Conservation (phyloP, 2,113 vertebrate species). For the Clarias magur region DNA sequence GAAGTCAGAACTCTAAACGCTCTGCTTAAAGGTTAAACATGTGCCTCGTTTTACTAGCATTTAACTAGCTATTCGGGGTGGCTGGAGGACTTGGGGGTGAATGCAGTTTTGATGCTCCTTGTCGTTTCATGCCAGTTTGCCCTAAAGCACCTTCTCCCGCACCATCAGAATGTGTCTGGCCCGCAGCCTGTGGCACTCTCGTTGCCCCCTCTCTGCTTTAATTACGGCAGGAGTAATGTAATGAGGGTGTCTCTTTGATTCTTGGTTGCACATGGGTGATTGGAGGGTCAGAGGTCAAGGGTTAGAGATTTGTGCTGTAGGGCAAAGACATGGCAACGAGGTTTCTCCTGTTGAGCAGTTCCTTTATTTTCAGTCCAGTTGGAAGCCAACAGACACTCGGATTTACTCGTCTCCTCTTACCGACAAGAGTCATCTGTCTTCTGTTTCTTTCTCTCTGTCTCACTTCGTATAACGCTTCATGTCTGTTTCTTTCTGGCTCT, state of each 20-base stretch:
- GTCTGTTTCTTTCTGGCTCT: neutral
- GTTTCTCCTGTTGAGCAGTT: slow-evolving; percentile 36
- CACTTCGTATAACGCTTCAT: neutral
- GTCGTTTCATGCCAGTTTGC: slow-evolving; percentile 23
- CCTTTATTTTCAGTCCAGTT: slow-evolving; percentile 42
- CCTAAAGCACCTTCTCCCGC: slow-evolving; percentile 27
- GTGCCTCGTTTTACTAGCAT: neutral
- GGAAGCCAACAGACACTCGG: slow-evolving; percentile 29
- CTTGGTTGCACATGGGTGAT: slow-evolving; percentile 21
- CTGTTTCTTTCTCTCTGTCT: neutral
- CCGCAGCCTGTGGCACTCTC: slow-evolving; percentile 32
- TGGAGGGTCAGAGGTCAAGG: neutral
- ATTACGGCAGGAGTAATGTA: slow-evolving; percentile 52
- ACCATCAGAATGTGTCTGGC: slow-evolving; percentile 39
- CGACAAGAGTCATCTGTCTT: slow-evolving; percentile 32
- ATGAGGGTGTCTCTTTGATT: slow-evolving; percentile 57
- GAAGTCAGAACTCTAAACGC: neutral
- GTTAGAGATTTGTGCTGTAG: slow-evolving; percentile 11
- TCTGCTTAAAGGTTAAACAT: slow-evolving; percentile 11
- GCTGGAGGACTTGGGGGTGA: neutral
- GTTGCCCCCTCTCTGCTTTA: slow-evolving; percentile 43
- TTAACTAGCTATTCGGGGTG: neutral
- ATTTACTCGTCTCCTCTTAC: slow-evolving; percentile 17
- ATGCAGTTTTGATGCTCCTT: slow-evolving; percentile 27
- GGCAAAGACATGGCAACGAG: neutral